Base-by-base conservation (phyloP, 2,797 vertebrate species). In the Lacerta bilineata region DNA sequence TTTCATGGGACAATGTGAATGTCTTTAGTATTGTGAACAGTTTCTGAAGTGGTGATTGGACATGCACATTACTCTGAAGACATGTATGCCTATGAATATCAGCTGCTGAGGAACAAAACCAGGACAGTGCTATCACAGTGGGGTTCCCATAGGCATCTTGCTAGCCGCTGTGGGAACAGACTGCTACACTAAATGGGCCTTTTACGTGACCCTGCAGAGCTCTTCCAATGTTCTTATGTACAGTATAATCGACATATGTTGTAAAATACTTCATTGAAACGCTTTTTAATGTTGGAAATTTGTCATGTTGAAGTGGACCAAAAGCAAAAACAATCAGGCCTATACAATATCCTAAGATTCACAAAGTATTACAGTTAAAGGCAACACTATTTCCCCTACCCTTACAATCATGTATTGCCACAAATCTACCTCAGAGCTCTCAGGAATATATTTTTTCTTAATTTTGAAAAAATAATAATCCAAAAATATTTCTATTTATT, bases 1-100 rank as follows among this genome's bases (percentile, higher is more conserved):
- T 83, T 13, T 27, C 89, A 92, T 55, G 17, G 7, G 15, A 68
- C 88, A 61, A 69, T 80, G 92, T 7, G 15, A 61, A 85, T 71
- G 15, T 20, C 83, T 75, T 61, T 75, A 50, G 41, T 69, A 74
- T 68, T 83, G 90, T 61, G 20, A 55, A 4, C 86, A 89, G 8
- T 66, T 29, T 74, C 3, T 17, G 80, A 89, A 76, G 80, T 13
- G 39, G 68, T 43, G 15, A 23, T n/a, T 69, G 41, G 13, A 83
- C 3, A 69, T 29, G 11, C 41, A 68, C 18, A 17, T 17, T 55
- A n/a, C 29, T 66, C 29, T 66, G 23, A 66, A 17, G 3, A 43
- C 6, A 39, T 7, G 36, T 33, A 72, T 72, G 71, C 33, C 13
- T 72, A n/a, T 33, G 29, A 72, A 33, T 13, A 72, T n/a, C n/a